Conservation (phyloP, 2,888 invertebrate species). For the Drosophila kokeensis region DNA sequence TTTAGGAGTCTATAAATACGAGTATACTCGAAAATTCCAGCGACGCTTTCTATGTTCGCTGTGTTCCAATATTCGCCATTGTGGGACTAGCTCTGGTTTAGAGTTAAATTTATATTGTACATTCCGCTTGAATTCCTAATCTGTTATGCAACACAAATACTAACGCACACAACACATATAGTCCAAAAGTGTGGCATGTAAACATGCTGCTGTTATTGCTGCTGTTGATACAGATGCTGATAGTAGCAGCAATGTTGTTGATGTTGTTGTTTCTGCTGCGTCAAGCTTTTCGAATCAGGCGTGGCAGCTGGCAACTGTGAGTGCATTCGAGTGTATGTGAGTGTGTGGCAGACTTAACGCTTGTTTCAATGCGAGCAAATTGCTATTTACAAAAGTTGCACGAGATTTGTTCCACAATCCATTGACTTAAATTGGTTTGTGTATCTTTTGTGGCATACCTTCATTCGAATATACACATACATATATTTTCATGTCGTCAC, state of each 20-base stretch:
- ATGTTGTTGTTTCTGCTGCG: conserved; percentile 36
- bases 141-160: conserved; percentile 36
- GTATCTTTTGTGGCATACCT: conserved; percentile 10
- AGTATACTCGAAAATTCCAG: background rate
- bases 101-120: conserved; percentile 40
- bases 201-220: conserved; percentile 56
- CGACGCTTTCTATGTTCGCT: conserved; percentile 2
- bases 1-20: background rate
- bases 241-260: conserved; percentile 26
- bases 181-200: conserved; percentile 50
- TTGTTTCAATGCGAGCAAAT: conserved; percentile 53
- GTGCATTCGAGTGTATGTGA: conserved; percentile 9
- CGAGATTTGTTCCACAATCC: conserved; percentile 44
- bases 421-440: conserved; percentile 38
- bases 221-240: conserved; percentile 21
- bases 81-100: conserved; percentile 9
- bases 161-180: conserved; percentile 15
- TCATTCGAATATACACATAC: conserved; percentile 15
- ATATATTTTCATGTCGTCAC: conserved; percentile 42
- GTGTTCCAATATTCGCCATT: conserved; percentile 1
- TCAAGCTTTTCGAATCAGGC: conserved; percentile 22
- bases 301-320: conserved; percentile 26
- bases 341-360: conserved; percentile 68
- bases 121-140: conserved; percentile 73
- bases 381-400: conserved; percentile 47